phyloP scores from a whole-genome alignment of 2,888 invertebrate genomes.

The Sphaerophoria rueppellii region DNA sequence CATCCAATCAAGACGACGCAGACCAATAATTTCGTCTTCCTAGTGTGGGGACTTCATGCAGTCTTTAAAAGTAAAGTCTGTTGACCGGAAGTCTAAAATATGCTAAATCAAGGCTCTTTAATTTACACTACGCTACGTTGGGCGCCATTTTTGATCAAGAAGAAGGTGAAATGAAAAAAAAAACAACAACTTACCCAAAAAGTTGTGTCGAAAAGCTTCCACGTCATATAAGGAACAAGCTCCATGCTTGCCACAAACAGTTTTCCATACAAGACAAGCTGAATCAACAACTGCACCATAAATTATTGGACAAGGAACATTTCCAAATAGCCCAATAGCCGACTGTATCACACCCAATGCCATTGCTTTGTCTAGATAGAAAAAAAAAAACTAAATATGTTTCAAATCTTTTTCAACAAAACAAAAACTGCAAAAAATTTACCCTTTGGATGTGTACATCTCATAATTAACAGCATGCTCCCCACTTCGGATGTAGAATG shows the following conservation, averaged over 20 bases:
- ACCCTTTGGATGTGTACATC: constrained; percentile 93
- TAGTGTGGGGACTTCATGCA: too few species aligned
- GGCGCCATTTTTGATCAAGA: neutral
- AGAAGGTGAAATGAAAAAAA: too few species aligned
- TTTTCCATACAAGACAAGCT: constrained; percentile 94
- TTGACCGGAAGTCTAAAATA: too few species aligned
- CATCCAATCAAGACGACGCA: too few species aligned
- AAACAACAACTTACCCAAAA: constrained; percentile 86
- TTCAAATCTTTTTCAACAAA: neutral
- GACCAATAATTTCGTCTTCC: too few species aligned
- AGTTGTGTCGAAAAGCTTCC: constrained; percentile 91
- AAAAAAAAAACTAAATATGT: constrained; percentile 12
- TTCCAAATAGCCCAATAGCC: constrained; percentile 95
- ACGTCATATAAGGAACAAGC: constrained; percentile 95
- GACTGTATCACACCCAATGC: constrained; percentile 96
- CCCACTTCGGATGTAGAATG: constrained; percentile 97
- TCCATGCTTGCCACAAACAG: constrained; percentile 90
- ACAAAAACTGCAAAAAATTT: neutral
- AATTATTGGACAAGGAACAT: constrained; percentile 97
- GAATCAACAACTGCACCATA: constrained; percentile 96
- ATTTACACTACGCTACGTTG: neutral
- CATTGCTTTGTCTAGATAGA: constrained; percentile 91
- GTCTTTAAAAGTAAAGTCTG: too few species aligned
- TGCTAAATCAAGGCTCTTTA: too few species aligned
- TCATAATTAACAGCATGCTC: constrained; percentile 93